These are phyloP conservation scores for Cheilosia vulpina DNA, from an alignment of 2,888 invertebrate species.

Conservation along the genomic window DNA sequence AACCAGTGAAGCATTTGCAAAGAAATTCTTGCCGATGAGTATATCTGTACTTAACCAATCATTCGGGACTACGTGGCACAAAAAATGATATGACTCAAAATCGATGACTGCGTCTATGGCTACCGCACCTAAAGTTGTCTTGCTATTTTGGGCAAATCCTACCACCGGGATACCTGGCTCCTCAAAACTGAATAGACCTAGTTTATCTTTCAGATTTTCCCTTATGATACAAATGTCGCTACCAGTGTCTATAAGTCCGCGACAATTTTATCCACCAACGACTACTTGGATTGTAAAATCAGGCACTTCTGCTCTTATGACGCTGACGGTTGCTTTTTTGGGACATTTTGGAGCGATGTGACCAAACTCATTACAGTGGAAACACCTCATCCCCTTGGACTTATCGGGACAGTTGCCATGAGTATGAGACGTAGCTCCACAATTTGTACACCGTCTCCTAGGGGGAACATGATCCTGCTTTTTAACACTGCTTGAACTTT, in stretches of 20 bases:
- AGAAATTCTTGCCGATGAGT: conserved; percentile 29
- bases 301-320: conserved; percentile 2
- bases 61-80: conserved; percentile 20
- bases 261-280: conserved; percentile 15
- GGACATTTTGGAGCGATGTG: conserved; percentile 33
- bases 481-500: conserved; percentile 4
- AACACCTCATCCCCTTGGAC: conserved; percentile 30
- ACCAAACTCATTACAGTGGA: conserved; percentile 38
- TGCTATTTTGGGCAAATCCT: conserved; percentile 28
- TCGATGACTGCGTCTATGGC: conserved; percentile 5
- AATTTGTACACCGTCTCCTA: conserved; percentile 33
- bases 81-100: conserved; percentile 2
- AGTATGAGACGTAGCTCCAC: conserved; percentile 15
- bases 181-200: conserved; percentile 11
- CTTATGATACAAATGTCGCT: conserved; percentile 5
- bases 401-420: conserved; percentile 27
- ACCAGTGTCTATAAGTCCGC: conserved; percentile 11
- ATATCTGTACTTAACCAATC: conserved; percentile 14
- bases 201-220: conserved; percentile 9
- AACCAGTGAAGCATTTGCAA: conserved; percentile 15
- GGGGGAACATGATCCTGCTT: not conserved
- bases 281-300: conserved; percentile 3
- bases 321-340: not conserved
- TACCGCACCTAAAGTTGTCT: conserved; percentile 11
- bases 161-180: conserved; percentile 18